Percentiles rank a stretch among this genome's conserved stretches.
Evolutionary conservation across 1,140 invertebrate species (phyloP).

Genomic region (Dreissena rostriformis): DNA sequence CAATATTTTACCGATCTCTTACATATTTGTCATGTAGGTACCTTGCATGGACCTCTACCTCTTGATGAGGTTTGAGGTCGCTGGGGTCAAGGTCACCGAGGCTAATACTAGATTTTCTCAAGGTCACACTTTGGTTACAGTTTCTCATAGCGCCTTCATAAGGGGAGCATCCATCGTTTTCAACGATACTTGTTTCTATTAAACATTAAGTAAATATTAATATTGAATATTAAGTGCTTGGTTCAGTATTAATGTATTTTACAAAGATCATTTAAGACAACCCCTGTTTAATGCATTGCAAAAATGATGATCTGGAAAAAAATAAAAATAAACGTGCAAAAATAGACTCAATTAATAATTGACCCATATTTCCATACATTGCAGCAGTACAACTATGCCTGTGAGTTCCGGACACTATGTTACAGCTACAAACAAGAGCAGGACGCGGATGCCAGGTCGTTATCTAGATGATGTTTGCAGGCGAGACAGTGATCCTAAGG

Average conservation of each 20-base stretch:
- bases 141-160: too few species aligned
- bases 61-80: too few species aligned
- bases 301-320: neutral
- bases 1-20: too few species aligned
- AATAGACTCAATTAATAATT: constrained; percentile 5
- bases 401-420: constrained; percentile 63
- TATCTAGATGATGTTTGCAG: constrained; percentile 39
- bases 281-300: neutral
- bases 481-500: constrained; percentile 3
- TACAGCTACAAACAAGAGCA: constrained; percentile 58
- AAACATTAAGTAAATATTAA: neutral
- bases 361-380: constrained; percentile 40
- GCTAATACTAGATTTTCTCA: too few species aligned
- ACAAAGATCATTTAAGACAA: neutral
- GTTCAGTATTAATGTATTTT: neutral
- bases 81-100: too few species aligned
- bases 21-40: too few species aligned
- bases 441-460: constrained; percentile 49
- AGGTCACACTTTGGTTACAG: too few species aligned
- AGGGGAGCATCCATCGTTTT: too few species aligned
- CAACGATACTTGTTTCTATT: neutral
- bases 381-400: constrained; percentile 74
- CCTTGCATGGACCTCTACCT: too few species aligned
- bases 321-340: neutral
- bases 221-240: too few species aligned